Evolutionary conservation across 2,888 invertebrate genomes (phyloP).

Genomic region (Salticus scenicus): DNA sequence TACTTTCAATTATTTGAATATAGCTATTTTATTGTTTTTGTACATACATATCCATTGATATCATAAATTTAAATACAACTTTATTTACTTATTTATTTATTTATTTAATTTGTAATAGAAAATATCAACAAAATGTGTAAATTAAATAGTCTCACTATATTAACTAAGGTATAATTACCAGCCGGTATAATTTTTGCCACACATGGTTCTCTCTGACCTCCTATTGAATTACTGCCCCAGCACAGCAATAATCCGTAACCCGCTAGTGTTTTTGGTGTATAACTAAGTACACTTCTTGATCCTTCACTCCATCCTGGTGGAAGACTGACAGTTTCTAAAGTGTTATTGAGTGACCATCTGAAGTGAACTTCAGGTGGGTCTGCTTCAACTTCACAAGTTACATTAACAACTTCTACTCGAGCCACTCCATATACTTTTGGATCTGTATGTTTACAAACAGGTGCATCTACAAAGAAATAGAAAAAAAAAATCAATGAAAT

Average conservation of each 20-base stretch:
- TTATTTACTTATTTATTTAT: too few species aligned
- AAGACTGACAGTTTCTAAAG: slow-evolving; percentile 75
- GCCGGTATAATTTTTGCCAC: slow-evolving; percentile 94
- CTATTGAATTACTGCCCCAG: slow-evolving; percentile 88
- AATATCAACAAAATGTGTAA: too few species aligned
- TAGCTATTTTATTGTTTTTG: too few species aligned
- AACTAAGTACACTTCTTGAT: slow-evolving; percentile 88
- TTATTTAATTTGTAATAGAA: too few species aligned
- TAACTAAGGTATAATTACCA: too few species aligned
- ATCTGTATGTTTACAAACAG: slow-evolving; percentile 90
- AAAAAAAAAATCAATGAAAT: neutral
- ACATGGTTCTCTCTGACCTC: slow-evolving; percentile 90
- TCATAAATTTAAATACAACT: too few species aligned
- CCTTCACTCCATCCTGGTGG: slow-evolving; percentile 81
- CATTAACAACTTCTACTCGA: slow-evolving; percentile 83
- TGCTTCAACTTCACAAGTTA: slow-evolving; percentile 91
- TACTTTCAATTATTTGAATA: too few species aligned
- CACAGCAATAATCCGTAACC: slow-evolving; percentile 93
- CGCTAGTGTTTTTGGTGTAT: slow-evolving; percentile 91
- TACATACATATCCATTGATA: too few species aligned
- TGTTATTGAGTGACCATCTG: slow-evolving; percentile 95
- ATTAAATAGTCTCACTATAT: too few species aligned
- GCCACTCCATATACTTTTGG: slow-evolving; percentile 92
- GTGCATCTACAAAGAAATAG: slow-evolving; percentile 83
- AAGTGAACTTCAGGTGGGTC: slow-evolving; percentile 92